Evolutionary conservation across 2,797 vertebrate genomes (phyloP).

Genomic region (Coluber constrictor): DNA sequence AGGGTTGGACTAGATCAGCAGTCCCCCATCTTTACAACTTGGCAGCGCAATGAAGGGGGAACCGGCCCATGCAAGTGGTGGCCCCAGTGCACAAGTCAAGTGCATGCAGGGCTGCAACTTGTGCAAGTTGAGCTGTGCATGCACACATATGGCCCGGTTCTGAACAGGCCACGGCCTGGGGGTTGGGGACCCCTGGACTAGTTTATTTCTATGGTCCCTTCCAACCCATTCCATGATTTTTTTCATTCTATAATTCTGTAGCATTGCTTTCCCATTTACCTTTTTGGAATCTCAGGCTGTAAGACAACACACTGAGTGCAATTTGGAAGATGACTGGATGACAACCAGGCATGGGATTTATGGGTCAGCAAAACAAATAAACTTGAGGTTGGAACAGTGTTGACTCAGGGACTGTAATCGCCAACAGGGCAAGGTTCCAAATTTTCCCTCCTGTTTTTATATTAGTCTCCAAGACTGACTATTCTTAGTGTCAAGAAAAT

Average conservation of each 20-base stretch:
- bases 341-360: neutral
- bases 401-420: neutral
- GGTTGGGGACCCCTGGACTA: no score
- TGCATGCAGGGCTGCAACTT: no score
- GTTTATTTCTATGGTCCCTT: neutral
- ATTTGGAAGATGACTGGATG: neutral
- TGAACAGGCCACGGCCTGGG: no score
- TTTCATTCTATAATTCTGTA: neutral
- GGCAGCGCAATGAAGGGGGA: neutral
- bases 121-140: no score
- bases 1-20: neutral
- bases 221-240: neutral
- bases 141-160: rapidly evolving
- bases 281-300: neutral
- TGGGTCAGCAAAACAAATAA: neutral
- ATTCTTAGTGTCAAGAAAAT: neutral
- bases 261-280: neutral
- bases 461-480: neutral
- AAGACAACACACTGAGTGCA: neutral
- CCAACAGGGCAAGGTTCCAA: neutral
- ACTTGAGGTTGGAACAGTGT: neutral
- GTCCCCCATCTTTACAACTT: neutral
- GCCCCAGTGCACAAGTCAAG: neutral
- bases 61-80: neutral
- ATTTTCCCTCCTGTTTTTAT: neutral